phyloP scores from a whole-genome alignment of 1,140 invertebrate species.

The Drosophila sechellia region DNA sequence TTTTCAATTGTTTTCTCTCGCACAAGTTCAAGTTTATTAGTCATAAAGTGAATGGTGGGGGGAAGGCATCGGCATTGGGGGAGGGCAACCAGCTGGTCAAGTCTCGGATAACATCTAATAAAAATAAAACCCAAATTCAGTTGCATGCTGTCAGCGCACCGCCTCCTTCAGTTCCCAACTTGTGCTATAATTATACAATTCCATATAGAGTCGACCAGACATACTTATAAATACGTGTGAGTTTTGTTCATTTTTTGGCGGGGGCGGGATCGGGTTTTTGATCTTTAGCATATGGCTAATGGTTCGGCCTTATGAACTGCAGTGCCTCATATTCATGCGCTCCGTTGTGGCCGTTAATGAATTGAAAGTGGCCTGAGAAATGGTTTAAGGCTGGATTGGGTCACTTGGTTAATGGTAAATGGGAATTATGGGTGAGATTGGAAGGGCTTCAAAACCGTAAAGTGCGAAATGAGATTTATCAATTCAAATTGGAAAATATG shows the following conservation, averaged over 20 bases:
- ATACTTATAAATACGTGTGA: background rate
- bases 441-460: slow-evolving; percentile 1
- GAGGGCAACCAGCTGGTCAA: slow-evolving; percentile 46
- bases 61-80: background rate
- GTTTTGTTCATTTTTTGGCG: slow-evolving; percentile 20
- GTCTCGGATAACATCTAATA: slow-evolving; percentile 75
- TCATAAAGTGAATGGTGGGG: slow-evolving; percentile 43
- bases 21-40: slow-evolving; percentile 78
- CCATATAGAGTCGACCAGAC: slow-evolving; percentile 53
- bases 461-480: slow-evolving; percentile 1
- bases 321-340: slow-evolving; percentile 40
- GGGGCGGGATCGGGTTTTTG: slow-evolving; percentile 51
- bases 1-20: slow-evolving; percentile 50
- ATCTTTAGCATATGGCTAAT: slow-evolving; percentile 74
- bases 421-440: slow-evolving; percentile 2
- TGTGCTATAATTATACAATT: slow-evolving; percentile 70
- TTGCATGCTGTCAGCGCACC: slow-evolving; percentile 29
- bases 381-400: slow-evolving; percentile 40
- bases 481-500: background rate
- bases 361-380: slow-evolving; percentile 39
- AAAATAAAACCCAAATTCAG: slow-evolving; percentile 50
- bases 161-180: slow-evolving; percentile 5
- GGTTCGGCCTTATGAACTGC: slow-evolving; percentile 39
- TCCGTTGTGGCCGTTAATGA: slow-evolving; percentile 14
- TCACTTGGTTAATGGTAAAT: slow-evolving; percentile 21